phyloP scores from a whole-genome alignment of 2,797 vertebrate species.

The Hydrophis major region DNA sequence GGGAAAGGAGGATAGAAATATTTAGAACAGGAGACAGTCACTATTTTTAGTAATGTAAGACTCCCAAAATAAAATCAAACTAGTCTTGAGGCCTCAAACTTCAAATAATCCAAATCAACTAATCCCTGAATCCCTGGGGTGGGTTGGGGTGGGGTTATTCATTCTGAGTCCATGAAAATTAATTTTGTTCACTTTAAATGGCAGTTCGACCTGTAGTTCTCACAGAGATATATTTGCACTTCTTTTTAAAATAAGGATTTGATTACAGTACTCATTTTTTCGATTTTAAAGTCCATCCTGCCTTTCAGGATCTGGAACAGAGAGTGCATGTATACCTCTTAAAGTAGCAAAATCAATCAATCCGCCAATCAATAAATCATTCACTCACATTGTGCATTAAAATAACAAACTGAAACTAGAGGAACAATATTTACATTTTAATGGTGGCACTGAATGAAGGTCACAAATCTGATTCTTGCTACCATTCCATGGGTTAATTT shows the following conservation, averaged over 20 bases:
- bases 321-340: background rate
- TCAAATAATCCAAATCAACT: background rate
- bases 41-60: background rate
- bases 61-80: background rate
- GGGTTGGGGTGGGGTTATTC: background rate
- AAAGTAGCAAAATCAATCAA: background rate
- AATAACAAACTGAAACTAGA: background rate
- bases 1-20: background rate
- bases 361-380: background rate
- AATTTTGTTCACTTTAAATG: background rate
- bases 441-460: background rate
- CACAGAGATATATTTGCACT: background rate
- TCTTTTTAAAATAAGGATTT: background rate
- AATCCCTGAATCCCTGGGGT: background rate
- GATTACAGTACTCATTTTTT: background rate
- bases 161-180: background rate
- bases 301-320: background rate
- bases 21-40: background rate
- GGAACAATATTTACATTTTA: background rate
- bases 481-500: background rate
- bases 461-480: background rate
- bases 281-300: background rate
- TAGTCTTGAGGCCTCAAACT: background rate
- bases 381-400: background rate
- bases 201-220: background rate